A percentile compares a stretch with the other conserved stretches of the same genome.
phyloP scores from a whole-genome alignment of 2,797 vertebrate species.

The Momotus momota region DNA sequence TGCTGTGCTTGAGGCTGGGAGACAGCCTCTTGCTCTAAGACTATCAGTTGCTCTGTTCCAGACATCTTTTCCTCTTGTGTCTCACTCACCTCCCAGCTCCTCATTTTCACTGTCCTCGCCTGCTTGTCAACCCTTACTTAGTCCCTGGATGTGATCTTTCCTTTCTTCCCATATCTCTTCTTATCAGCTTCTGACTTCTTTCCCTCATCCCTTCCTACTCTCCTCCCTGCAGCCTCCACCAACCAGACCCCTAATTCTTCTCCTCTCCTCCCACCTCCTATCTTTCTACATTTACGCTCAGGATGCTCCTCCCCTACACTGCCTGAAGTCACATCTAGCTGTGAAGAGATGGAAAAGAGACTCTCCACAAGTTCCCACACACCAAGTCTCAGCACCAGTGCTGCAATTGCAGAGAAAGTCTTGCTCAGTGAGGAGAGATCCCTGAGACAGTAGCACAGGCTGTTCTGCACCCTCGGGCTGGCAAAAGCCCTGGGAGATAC shows the following conservation, averaged over 20 bases:
- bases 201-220: background rate
- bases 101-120: background rate
- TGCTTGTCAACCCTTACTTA: background rate
- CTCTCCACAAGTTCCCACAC: background rate
- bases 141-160: background rate
- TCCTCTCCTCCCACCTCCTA: background rate
- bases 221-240: background rate
- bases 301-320: background rate
- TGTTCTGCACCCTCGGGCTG: background rate
- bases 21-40: background rate
- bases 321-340: background rate
- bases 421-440: background rate
- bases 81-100: background rate
- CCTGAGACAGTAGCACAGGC: background rate
- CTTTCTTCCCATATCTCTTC: background rate
- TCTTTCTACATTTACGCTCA: background rate
- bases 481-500: background rate
- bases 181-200: background rate
- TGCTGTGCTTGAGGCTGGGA: background rate
- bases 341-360: background rate
- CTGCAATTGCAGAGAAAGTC: background rate
- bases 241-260: background rate
- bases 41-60: background rate
- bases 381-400: background rate
- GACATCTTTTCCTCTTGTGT: background rate